These are phyloP conservation scores for Pagetopsis macropterus DNA, from an alignment of 2,797 vertebrate genomes.

Conservation along the genomic window DNA sequence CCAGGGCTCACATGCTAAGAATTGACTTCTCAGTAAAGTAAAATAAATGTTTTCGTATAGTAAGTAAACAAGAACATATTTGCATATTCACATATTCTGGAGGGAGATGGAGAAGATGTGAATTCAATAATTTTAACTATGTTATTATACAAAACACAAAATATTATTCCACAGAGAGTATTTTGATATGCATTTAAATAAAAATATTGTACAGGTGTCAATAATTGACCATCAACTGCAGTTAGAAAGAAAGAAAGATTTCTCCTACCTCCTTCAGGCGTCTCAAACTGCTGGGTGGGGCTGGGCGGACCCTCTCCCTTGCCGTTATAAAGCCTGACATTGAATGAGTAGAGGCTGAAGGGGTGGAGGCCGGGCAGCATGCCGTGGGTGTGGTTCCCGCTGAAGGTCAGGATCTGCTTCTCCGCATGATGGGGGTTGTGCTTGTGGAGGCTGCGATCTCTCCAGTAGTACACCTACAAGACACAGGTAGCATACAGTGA, in stretches of 20 bases:
- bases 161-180: neutral
- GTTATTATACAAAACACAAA: too few relatives aligned
- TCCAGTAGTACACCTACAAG: slow-evolving; percentile 94
- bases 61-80: neutral
- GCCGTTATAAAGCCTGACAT: slow-evolving; percentile 90
- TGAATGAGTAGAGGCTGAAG: slow-evolving; percentile 89
- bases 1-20: neutral
- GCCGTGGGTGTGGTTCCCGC: slow-evolving; percentile 89
- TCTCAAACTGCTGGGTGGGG: slow-evolving; percentile 85
- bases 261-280: slow-evolving; percentile 92
- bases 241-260: neutral
- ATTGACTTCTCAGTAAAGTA: neutral
- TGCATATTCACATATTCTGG: neutral
- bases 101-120: neutral
- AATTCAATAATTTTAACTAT: neutral
- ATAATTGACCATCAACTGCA: neutral
- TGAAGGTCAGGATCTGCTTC: slow-evolving; percentile 90
- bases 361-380: slow-evolving; percentile 91
- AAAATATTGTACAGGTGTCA: neutral
- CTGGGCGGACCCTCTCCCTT: slow-evolving; percentile 94
- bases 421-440: slow-evolving; percentile 88
- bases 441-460: slow-evolving; percentile 85
- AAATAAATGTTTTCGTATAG: neutral
- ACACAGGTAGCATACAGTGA: slow-evolving; percentile 1
- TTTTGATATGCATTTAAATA: neutral